Conservation (phyloP, 2,113 vertebrate species). For the Urocolius indicus region DNA sequence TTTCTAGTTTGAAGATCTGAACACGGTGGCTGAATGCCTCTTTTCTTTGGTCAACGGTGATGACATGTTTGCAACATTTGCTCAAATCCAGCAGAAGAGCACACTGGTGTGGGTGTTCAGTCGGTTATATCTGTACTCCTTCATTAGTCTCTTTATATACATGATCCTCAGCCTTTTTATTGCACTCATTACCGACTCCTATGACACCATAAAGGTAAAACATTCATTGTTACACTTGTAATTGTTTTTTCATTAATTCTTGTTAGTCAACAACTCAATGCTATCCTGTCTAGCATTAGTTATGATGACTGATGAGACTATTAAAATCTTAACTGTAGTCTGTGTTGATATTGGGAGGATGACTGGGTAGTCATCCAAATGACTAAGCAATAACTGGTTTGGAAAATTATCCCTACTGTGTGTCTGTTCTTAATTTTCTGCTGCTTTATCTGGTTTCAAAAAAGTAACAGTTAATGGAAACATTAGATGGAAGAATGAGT, state of each 20-base stretch:
- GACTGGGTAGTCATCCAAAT: not conserved
- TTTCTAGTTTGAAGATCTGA: constrained; percentile 92
- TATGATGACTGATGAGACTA: not conserved
- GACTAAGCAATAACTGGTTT: not conserved
- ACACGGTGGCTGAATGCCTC: constrained; percentile 91
- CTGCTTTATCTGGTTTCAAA: not conserved
- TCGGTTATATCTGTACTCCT: constrained; percentile 92
- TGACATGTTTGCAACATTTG: constrained; percentile 99
- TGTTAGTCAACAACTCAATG: not conserved
- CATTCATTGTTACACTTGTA: not conserved
- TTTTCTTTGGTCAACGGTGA: constrained; percentile 97
- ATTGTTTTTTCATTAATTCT: not conserved
- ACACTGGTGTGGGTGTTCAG: constrained; percentile 94
- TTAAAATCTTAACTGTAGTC: not conserved
- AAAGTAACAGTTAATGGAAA: not conserved
- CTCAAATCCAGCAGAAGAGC: constrained; percentile 92
- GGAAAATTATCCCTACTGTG: not conserved
- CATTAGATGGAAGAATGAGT: not conserved
- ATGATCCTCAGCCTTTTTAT: constrained; percentile 99
- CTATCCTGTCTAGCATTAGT: not conserved
- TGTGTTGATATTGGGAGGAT: not conserved
- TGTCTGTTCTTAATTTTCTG: not conserved
- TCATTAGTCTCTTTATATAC: constrained; percentile 97
- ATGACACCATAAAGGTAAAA: constrained; percentile 96
- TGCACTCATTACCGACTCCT: constrained; percentile 95